phyloP scores from a whole-genome alignment of 2,113 vertebrate genomes.

The Amblyopsis rosae region DNA sequence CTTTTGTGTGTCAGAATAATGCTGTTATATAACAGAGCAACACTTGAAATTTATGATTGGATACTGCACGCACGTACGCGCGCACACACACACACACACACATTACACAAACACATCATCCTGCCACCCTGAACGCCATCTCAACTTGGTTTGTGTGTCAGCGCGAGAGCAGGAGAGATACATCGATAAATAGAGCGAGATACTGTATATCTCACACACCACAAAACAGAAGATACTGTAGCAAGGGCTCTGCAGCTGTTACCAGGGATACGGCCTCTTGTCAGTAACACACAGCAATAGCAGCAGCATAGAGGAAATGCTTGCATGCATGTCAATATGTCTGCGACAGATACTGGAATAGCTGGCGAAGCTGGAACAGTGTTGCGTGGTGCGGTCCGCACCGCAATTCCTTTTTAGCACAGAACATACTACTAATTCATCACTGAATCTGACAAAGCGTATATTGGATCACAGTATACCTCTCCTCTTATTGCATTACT shows the following conservation, averaged over 20 bases:
- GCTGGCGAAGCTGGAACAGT: background rate
- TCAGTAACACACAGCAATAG: slow-evolving; percentile 47
- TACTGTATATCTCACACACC: slow-evolving; percentile 50
- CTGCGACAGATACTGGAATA: slow-evolving; percentile 15
- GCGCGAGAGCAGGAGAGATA: slow-evolving; percentile 20
- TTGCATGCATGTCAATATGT: slow-evolving; percentile 39
- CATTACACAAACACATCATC: background rate
- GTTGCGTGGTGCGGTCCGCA: no score
- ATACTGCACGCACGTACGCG: background rate
- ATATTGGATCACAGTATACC: no score
- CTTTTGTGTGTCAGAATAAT: no score
- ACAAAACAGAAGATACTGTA: slow-evolving; percentile 56
- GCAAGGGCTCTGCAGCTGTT: slow-evolving; percentile 61
- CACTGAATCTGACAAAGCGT: no score
- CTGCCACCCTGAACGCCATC: slow-evolving; percentile 15
- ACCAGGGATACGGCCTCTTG: slow-evolving; percentile 72
- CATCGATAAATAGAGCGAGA: slow-evolving; percentile 8
- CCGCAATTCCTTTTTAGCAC: no score
- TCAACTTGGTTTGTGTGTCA: slow-evolving; percentile 34
- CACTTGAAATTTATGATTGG: background rate
- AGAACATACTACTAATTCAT: no score
- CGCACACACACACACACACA: slow-evolving; percentile 13
- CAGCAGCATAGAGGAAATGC: slow-evolving; percentile 44
- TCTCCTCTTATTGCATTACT: background rate
- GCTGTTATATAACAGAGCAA: no score